Base-by-base conservation (phyloP, 2,797 vertebrate species). In the Mionectes olivaceus region DNA sequence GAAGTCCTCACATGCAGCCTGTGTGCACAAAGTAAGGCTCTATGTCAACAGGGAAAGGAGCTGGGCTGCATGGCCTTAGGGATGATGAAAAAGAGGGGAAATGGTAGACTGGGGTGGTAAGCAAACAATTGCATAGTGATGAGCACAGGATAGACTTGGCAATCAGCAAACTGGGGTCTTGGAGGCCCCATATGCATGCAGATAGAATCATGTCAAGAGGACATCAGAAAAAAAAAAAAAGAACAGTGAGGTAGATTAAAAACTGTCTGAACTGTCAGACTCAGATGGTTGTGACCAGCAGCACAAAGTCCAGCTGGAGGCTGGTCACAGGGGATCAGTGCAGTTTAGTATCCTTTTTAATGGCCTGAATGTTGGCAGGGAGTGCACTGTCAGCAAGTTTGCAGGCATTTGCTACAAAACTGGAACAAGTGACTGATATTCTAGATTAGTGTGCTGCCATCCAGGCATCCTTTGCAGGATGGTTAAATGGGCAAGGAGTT, bases 31-130 rank as follows among this genome's bases (percentile, higher is more conserved):
- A 9, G 8, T 17, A 23, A 75, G 6, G 11, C 13, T 79, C 37
- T 52, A 3, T 28, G 13, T 33, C 19, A 33, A 6, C 5, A 24
- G 19, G 24, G 5, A 41, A 76, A 57, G 44, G 22, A 78, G 47
- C 10, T 52, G 23, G 23, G 35, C 11, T 65, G 35, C 0, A 0
- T 37, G 25, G 9, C 22, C 44, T 55, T 8, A 32, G 30, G 5
- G 17, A 7, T 60, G 30, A 19, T 33, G 37, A 30, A 56, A 16
- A 44, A 46, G 37, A 67, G 39, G 25, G 12, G 16, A 71, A 89
- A 68, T 18, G 3, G 16, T 37, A 44, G 21, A 10, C 16, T 28
- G 24, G 9, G 5, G 49, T 83, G 13, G 19, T 63, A 41, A 50
- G 25, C 30, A 64, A 77, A 68, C n/a, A 13, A 14, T 37, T 68